A percentile compares a stretch with the other conserved stretches of the same genome.
phyloP scores from a whole-genome alignment of 2,113 vertebrate genomes.

The Hoplias malabaricus region DNA sequence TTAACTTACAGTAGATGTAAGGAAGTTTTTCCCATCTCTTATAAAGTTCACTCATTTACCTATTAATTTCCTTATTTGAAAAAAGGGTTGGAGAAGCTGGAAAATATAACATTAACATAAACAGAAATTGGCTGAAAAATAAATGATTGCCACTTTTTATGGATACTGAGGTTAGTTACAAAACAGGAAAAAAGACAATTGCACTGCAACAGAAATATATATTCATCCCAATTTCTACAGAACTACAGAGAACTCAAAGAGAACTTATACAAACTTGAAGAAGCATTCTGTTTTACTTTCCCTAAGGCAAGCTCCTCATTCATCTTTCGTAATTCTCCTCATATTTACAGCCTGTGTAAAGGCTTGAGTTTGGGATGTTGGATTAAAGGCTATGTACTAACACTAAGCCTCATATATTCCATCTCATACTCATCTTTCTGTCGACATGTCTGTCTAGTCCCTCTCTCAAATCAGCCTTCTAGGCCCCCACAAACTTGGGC shows the following conservation, averaged over 20 bases:
- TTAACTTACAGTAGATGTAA: too few relatives aligned
- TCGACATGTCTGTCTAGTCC: constrained; percentile 53
- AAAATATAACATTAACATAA: too few relatives aligned
- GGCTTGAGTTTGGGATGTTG: not conserved
- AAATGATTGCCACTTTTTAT: too few relatives aligned
- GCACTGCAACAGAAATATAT: not conserved
- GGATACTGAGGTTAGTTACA: not conserved
- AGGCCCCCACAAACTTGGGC: constrained; percentile 50
- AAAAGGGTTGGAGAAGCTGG: too few relatives aligned
- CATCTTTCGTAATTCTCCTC: not conserved
- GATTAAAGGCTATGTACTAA: not conserved
- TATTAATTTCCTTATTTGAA: too few relatives aligned
- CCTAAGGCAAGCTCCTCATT: not conserved
- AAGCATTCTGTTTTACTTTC: not conserved
- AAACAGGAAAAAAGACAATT: not conserved
- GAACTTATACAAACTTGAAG: not conserved
- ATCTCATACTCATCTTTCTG: constrained; percentile 30
- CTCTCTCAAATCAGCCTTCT: constrained; percentile 51
- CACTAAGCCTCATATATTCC: not conserved
- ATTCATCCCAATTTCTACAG: not conserved
- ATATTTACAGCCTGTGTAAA: not conserved
- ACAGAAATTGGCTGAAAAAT: too few relatives aligned
- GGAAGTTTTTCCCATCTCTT: too few relatives aligned
- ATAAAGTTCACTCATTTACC: too few relatives aligned
- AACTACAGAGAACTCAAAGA: not conserved